These are phyloP conservation scores for Rhabdomys pumilio DNA, from an alignment of 2,797 vertebrate genomes.

Conservation along the genomic window DNA sequence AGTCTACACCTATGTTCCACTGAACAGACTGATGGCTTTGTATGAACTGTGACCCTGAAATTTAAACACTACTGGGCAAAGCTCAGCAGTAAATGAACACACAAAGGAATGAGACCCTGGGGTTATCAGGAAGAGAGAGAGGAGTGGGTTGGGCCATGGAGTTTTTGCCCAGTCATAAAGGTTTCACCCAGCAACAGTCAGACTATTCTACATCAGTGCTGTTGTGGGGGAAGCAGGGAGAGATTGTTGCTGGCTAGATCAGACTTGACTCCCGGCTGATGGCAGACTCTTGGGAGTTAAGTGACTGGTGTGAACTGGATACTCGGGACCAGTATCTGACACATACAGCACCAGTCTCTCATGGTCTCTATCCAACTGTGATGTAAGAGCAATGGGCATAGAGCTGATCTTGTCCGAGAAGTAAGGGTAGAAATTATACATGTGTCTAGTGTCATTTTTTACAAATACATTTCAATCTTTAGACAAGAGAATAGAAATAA, in stretches of 20 bases:
- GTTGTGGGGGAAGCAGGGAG: neutral
- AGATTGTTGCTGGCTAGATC: neutral
- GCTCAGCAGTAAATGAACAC: too few relatives aligned
- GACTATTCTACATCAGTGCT: too few relatives aligned
- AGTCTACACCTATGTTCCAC: neutral
- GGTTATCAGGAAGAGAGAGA: neutral
- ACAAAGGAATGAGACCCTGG: neutral
- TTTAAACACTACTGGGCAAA: too few relatives aligned
- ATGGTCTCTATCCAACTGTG: neutral
- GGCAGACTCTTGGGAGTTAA: neutral
- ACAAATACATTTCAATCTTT: neutral
- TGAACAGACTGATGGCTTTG: neutral
- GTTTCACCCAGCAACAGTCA: neutral
- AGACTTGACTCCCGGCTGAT: neutral
- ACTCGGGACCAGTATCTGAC: too few relatives aligned
- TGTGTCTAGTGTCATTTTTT: neutral
- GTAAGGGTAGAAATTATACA: neutral
- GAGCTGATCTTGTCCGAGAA: neutral
- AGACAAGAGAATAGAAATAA: neutral
- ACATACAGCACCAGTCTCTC: accelerated
- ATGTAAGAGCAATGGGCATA: too few relatives aligned
- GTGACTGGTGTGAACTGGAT: neutral
- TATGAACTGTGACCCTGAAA: accelerated
- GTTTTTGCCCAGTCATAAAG: neutral
- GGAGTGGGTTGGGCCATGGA: neutral